Percentiles rank a stretch among this genome's conserved stretches.
Evolutionary conservation across 2,888 invertebrate genomes (phyloP).

Genomic region (Drosophila quinaria): DNA sequence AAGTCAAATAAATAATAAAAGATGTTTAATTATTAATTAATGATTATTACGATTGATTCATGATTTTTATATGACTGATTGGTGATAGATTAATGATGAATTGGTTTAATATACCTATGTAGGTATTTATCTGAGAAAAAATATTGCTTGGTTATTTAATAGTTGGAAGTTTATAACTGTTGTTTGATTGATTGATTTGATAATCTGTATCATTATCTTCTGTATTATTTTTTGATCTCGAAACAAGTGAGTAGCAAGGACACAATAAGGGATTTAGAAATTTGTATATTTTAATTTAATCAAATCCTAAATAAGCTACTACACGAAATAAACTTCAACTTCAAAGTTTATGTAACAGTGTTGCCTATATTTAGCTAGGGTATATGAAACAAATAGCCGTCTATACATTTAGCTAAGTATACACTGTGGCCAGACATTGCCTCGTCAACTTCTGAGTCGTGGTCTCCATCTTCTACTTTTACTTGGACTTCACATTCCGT

Average conservation of each 20-base stretch:
- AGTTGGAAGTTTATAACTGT: too few relatives aligned
- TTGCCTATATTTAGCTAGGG: slow-evolving; percentile 19
- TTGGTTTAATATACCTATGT: too few relatives aligned
- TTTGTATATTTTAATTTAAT: neutral
- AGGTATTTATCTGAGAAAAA: neutral
- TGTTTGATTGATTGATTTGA: neutral
- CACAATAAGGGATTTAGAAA: neutral
- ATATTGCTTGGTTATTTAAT: neutral
- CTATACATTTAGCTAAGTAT: slow-evolving; percentile 73
- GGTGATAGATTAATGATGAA: neutral
- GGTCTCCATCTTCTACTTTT: neutral
- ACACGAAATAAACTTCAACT: neutral
- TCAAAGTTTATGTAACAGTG: neutral
- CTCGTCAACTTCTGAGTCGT: slow-evolving; percentile 44
- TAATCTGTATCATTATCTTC: neutral
- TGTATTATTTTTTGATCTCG: neutral
- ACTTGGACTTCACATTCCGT: slow-evolving; percentile 1
- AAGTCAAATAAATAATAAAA: neutral
- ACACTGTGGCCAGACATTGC: slow-evolving; percentile 61
- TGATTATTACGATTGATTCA: neutral
- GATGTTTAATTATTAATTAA: too few relatives aligned
- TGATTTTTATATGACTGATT: neutral
- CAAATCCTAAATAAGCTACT: neutral
- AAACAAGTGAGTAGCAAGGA: neutral
- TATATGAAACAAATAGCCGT: slow-evolving; percentile 47